Percentiles rank a stretch among this genome's conserved stretches.
Evolutionary conservation across 1,140 invertebrate genomes (phyloP).

Genomic region (Lordiphosa stackelbergi): DNA sequence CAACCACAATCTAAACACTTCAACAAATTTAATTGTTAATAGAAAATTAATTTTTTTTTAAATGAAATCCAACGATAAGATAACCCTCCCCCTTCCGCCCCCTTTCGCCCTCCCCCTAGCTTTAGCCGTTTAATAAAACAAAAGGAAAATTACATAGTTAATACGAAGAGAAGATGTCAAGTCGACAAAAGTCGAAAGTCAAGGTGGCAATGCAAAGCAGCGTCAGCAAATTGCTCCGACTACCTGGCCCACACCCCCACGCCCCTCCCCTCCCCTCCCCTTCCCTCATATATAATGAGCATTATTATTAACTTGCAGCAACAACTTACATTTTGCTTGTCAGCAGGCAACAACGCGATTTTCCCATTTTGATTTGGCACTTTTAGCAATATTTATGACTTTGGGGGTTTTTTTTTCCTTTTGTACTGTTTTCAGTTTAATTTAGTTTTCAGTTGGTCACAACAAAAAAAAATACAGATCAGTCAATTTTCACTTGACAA

Average conservation of each 20-base stretch:
- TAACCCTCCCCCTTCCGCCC: neutral
- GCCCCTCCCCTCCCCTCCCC: neutral
- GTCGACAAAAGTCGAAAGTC: conserved; percentile 72
- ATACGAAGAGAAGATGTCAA: conserved; percentile 65
- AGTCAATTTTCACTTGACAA: conserved; percentile 41
- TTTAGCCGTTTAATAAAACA: conserved; percentile 55
- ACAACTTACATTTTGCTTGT: conserved; percentile 55
- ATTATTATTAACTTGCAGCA: conserved; percentile 38
- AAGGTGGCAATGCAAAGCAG: conserved; percentile 41
- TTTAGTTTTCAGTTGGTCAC: conserved; percentile 13
- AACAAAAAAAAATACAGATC: conserved; percentile 37
- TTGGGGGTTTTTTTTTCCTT: neutral
- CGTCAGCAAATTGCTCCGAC: conserved; percentile 15
- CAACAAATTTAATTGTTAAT: too few relatives aligned
- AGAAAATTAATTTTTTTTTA: neutral
- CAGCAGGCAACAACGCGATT: conserved; percentile 34
- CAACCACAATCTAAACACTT: too few relatives aligned
- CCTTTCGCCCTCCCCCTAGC: too few relatives aligned
- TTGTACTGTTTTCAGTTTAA: conserved; percentile 8
- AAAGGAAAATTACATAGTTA: conserved; percentile 52
- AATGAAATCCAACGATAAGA: conserved; percentile 1
- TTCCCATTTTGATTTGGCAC: conserved; percentile 49
- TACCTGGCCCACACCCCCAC: neutral
- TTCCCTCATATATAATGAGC: conserved; percentile 32
- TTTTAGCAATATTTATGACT: conserved; percentile 36